Base-by-base conservation (phyloP, 2,113 vertebrate genomes). In the Oncorhynchus mykiss region DNA sequence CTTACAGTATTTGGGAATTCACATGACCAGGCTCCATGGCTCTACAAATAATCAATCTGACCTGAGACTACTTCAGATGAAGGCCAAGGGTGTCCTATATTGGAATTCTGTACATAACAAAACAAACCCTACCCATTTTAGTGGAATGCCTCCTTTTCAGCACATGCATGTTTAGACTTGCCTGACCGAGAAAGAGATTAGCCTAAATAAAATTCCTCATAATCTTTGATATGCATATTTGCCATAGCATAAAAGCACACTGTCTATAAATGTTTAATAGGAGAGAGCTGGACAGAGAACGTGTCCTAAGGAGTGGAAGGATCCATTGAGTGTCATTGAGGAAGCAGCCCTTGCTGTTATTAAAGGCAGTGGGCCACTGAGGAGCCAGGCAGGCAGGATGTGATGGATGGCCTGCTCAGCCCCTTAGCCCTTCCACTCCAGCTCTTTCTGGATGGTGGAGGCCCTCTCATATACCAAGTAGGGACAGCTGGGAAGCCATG, bases 1-100 rank as follows among this genome's bases (percentile, higher is more conserved):
- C 68, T 86, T 85, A 79, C 60, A 60, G 8, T 73, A 49, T 65
- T 64, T 72, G 24, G 5, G 59, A 80, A 82, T 67, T 27, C 54
- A 80, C 29, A 77, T 54, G 16, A 84, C 62, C 64, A 65, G 5
- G n/a, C 59, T 11, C 13, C 16, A 62, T 16, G 59, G 18, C 8
- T 62, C 59, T 62, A 62, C 59, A 22, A 20, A 57, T 18, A 20
- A 20, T 14, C 20, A 18, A 57, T 57, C 54, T 57, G 54, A 57
- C 18, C 13, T 57, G 54, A 57, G 39, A 45, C 9, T 20, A 57
- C 13, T 57, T 62, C 1, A 24, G 7, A n/a, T 62, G n/a, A 62
- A 18, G 16, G 16, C 9, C 5, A 18, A 27, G 31, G n/a, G n/a
- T 70, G 39, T 22, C 29, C 22, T 20, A 69, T 29, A 31, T 4